Percentiles rank a stretch among this genome's conserved stretches.
phyloP scores from a whole-genome alignment of 37 sponge, comb jelly and placozoan genomes.

The Petrosia ficiformis region DNA sequence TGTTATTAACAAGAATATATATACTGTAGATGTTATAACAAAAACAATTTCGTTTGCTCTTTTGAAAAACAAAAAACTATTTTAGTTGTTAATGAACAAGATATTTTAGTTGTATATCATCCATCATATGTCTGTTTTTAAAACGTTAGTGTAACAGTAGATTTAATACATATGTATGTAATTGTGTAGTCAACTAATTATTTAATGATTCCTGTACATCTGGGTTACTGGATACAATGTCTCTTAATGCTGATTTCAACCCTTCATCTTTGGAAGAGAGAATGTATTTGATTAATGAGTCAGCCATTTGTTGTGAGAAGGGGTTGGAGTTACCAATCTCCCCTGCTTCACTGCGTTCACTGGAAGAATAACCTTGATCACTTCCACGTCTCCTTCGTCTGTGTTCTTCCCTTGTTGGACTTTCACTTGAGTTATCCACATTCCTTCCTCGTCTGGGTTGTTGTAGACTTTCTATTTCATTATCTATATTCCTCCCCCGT shows the following conservation, averaged over 20 bases:
- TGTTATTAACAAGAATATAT: slow-evolving; percentile 3
- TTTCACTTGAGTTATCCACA: background rate
- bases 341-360: background rate
- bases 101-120: too few relatives aligned
- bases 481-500: background rate
- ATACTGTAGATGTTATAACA: too few relatives aligned
- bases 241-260: slow-evolving; percentile 33
- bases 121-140: too few relatives aligned
- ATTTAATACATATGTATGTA: too few relatives aligned
- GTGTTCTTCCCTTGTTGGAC: background rate
- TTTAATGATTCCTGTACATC: background rate
- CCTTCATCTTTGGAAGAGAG: slow-evolving; percentile 24
- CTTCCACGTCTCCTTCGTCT: background rate
- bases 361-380: background rate
- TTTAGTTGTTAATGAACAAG: too few relatives aligned
- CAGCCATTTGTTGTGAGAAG: slow-evolving; percentile 34
- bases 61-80: too few relatives aligned
- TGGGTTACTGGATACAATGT: slow-evolving; percentile 10
- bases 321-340: too few relatives aligned
- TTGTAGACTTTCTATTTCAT: background rate
- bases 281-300: slow-evolving; percentile 24
- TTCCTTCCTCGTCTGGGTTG: background rate
- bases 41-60: too few relatives aligned
- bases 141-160: too few relatives aligned
- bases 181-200: background rate